phyloP scores from a whole-genome alignment of 2,113 vertebrate genomes.

The Hypocryptadius cinnamomeus region DNA sequence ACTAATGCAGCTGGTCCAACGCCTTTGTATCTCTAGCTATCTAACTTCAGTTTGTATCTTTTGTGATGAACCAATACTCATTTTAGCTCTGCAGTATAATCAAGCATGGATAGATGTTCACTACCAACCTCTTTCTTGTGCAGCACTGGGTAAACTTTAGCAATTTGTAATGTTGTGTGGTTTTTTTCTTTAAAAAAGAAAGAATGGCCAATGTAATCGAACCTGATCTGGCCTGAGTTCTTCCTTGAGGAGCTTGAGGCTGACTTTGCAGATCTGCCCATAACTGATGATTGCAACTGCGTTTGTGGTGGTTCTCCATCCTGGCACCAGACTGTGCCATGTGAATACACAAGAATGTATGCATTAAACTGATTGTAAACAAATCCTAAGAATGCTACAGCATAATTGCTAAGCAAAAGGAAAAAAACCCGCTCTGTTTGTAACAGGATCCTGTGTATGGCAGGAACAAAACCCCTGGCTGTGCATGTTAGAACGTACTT shows the following conservation, averaged over 20 bases:
- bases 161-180: conserved; percentile 15
- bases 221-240: background rate
- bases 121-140: conserved; percentile 26
- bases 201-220: background rate
- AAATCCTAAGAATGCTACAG: conserved; percentile 42
- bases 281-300: background rate
- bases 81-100: conserved; percentile 29
- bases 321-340: background rate
- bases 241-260: background rate
- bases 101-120: conserved; percentile 38
- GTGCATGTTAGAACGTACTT: background rate
- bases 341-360: conserved; percentile 15
- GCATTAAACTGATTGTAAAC: conserved; percentile 48
- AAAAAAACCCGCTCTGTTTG: conserved; percentile 48
- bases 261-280: background rate
- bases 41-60: background rate
- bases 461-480: conserved; percentile 24
- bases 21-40: conserved; percentile 16
- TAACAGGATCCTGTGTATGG: conserved; percentile 8
- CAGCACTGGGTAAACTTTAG: conserved; percentile 54
- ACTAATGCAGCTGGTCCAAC: conserved; percentile 51
- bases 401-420: conserved; percentile 59
- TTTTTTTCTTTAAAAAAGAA: conserved; percentile 16
- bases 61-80: conserved; percentile 42
- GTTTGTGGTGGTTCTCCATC: background rate